Base-by-base conservation (phyloP, 1,140 invertebrate genomes). In the Acromyrmex heyeri region DNA sequence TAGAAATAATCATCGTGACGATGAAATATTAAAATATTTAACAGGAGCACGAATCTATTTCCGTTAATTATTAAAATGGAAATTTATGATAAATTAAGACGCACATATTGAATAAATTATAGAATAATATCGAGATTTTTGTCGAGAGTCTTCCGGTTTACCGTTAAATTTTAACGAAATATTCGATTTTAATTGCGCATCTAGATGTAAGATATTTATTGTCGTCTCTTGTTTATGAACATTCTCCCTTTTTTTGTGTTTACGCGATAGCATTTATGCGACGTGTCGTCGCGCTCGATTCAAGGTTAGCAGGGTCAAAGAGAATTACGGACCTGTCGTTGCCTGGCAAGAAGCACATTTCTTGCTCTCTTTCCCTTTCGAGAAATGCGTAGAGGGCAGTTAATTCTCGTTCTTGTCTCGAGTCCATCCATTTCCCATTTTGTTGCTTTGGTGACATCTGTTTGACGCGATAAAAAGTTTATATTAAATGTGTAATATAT, bases 271-370 rank as follows among this genome's bases (percentile, higher is more conserved):
- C 61, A 69, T 88, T 67, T 48, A 24, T 53, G 57, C 38, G 85
- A 72, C 50, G 50, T 53, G 73, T 62, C 55, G 86, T 59, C 86
- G 44, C 14, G 78, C 48, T 78, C 38, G 86, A 78, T 88, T 91
- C 77, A 91, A 91, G 89, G 89, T 91, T 85, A 88, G 90, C 83
- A 55, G 38, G 89, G 89, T 90, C 64, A 83, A 83, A 81, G 83
- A 73, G 85, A 87, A 72, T 86, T 86, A 88, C 62, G 30, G 55
- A 75, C 69, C 53, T 64, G 72, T 79, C 62, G 86, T 78, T 76
- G 78, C n/a, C 24, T 30, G 24, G 62, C 38, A 79, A 73, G 57
- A 69, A 76, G 27, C 44, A 30, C n/a, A n/a, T 59, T 77, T 61
- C 38, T 57, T 61, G 57, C 44, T 88, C 55, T 24, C 27, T 53